Base-by-base conservation (phyloP, 2,113 vertebrate species). In the Nannobrachium achirus region DNA sequence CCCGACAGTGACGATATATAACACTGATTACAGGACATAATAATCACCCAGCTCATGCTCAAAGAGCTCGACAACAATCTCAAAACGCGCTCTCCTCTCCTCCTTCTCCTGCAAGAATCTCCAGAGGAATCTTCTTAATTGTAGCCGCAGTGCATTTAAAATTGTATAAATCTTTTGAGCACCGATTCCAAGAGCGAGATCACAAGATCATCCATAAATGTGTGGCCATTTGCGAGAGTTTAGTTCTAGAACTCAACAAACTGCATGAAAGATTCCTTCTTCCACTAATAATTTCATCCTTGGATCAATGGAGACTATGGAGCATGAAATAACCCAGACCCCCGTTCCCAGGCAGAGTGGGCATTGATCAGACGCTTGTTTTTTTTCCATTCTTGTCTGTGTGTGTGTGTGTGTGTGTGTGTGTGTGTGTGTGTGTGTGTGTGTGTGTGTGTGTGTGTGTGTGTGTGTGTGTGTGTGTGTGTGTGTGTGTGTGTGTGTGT, bases 311-410 rank as follows among this genome's bases (percentile, higher is more conserved):
- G 69, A 61, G 84, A 79, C 78, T 76, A 69, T 76, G 61, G 83
- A 87, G 81, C 86, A 81, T 87, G 77, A 90, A 88, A 86, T 88
- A 86, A 88, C 73, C 76, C 75, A 80, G 80, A 86, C 86, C 79
- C 78, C 25, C 78, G 66, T 69, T 78, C 63, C 80, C 71, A 70
- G 85, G 81, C 76, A 40, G 25, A 73, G 57, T 59, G 63, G 57
- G 71, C 74, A 79, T 86, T 71, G 84, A 83, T 86, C 79, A 81
- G 77, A 87, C 63, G 66, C 73, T 33, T 33, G 3, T 33, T 33
- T 5, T 1, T 33, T 33, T 33, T 33, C 6, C 25, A 33, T 33
- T 33, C 25, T 4, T 33, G 25, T 33, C 25, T 33, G 25, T 33
- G 25, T 3, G 3, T 3, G 25, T 3, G 63, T 59, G 51, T 60